phyloP scores from a whole-genome alignment of 2,888 invertebrate species.

The Branchellion lobata region DNA sequence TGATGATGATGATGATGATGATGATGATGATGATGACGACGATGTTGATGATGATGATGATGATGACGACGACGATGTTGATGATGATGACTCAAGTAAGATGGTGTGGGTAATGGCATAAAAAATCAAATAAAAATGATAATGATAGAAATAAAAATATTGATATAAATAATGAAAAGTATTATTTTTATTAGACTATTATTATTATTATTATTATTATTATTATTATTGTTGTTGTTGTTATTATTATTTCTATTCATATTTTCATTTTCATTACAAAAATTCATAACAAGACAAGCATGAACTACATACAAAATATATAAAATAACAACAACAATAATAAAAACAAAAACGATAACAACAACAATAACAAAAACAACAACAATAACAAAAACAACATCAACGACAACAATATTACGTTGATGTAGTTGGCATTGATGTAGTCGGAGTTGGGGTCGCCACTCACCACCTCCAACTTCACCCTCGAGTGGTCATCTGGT shows the following conservation, averaged over 20 bases:
- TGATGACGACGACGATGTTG: background rate
- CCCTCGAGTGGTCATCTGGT: slow-evolving; percentile 61
- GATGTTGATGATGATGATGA: background rate
- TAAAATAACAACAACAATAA: background rate
- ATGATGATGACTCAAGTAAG: background rate
- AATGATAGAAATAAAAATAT: too few species aligned
- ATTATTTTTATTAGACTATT: too few species aligned
- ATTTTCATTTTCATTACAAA: background rate
- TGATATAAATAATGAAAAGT: too few species aligned
- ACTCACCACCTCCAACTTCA: slow-evolving; percentile 56
- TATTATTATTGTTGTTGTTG: too few species aligned
- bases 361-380: background rate
- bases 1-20: slow-evolving; percentile 11
- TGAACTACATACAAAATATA: too few species aligned
- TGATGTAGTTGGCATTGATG: slow-evolving; percentile 61
- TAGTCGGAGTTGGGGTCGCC: slow-evolving; percentile 59
- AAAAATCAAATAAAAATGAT: too few species aligned
- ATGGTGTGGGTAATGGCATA: background rate
- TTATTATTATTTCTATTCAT: too few species aligned
- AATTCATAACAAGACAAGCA: background rate
- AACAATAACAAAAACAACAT: background rate
- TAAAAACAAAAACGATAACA: background rate
- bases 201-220: too few species aligned
- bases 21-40: slow-evolving; percentile 33
- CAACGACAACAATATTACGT: slow-evolving; percentile 55